These are phyloP conservation scores for Drosophila saltans DNA, from an alignment of 1,140 invertebrate species.

Conservation along the genomic window DNA sequence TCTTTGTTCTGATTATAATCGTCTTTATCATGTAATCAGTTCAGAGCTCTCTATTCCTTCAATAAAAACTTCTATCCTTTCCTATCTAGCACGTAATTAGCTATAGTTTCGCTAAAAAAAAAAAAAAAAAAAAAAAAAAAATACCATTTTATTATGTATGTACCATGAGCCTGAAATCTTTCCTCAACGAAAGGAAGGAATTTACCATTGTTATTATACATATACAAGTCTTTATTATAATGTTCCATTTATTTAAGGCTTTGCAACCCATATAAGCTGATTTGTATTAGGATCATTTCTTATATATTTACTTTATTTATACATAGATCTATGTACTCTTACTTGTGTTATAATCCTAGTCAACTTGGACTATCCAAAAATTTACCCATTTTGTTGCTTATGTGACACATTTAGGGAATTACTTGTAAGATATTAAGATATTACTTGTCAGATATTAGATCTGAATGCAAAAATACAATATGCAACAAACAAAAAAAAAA, in stretches of 20 bases:
- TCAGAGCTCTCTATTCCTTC: too few relatives aligned
- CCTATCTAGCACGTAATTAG: too few relatives aligned
- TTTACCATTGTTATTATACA: not conserved
- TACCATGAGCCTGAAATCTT: constrained; percentile 40
- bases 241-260: too few relatives aligned
- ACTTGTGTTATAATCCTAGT: constrained; percentile 16
- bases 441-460: not conserved
- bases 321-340: constrained; percentile 7
- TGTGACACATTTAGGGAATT: constrained; percentile 74
- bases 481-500: not conserved
- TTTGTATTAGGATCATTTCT: constrained; percentile 26
- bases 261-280: constrained; percentile 11
- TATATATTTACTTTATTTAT: constrained; percentile 52
- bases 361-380: not conserved
- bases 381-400: not conserved
- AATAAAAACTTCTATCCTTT: too few relatives aligned
- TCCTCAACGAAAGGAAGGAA: not conserved
- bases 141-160: not conserved
- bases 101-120: too few relatives aligned
- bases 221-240: too few relatives aligned
- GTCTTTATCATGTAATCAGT: too few relatives aligned
- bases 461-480: not conserved
- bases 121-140: too few relatives aligned
- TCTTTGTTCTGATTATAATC: too few relatives aligned
- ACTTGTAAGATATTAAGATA: not conserved